These are phyloP conservation scores for Calliphora vomitoria DNA, from an alignment of 2,888 invertebrate genomes.

Conservation along the genomic window DNA sequence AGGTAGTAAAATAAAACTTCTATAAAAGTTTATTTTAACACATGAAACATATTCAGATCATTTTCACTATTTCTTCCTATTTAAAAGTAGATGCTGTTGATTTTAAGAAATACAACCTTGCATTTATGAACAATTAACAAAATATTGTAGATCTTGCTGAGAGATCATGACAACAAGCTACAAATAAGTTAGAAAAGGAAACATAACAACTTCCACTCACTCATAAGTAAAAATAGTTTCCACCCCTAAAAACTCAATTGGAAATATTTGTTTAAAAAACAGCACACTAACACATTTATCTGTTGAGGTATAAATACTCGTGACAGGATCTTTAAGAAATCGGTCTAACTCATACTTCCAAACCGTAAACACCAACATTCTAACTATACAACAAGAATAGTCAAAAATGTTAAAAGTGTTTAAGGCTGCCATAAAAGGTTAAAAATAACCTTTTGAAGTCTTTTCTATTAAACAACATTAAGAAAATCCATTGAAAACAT, in stretches of 20 bases:
- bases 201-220: background rate
- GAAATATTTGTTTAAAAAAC: background rate
- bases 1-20: too few relatives aligned
- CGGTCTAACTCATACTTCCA: conserved; percentile 68
- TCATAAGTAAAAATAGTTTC: background rate
- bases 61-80: too few relatives aligned
- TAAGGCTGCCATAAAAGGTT: background rate
- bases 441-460: background rate
- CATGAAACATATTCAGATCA: too few relatives aligned
- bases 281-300: background rate
- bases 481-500: background rate
- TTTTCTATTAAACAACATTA: background rate
- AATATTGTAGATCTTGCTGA: background rate
- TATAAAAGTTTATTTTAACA: too few relatives aligned
- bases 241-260: background rate
- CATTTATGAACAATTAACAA: background rate
- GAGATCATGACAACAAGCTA: background rate
- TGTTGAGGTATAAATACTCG: conserved; percentile 63
- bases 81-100: too few relatives aligned
- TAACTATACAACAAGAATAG: background rate
- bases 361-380: conserved; percentile 15
- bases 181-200: conserved; percentile 56
- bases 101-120: background rate
- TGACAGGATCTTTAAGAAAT: conserved; percentile 40
- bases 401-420: conserved; percentile 6